Evolutionary conservation across 1,140 invertebrate genomes (phyloP).

Genomic region (Nixonia krombeini): DNA sequence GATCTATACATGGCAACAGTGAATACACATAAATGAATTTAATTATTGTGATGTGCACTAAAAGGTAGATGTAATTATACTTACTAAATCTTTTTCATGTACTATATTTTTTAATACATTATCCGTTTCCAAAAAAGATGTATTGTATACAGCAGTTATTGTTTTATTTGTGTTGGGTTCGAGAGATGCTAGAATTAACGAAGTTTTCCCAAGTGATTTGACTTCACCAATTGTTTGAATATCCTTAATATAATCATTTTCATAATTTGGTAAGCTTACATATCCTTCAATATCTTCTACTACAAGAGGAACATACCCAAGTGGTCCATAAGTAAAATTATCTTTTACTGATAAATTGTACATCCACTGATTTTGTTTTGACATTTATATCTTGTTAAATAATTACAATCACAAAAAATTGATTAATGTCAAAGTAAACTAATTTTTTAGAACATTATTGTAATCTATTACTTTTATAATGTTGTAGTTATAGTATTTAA

Average conservation of each 20-base stretch:
- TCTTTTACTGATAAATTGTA: neutral
- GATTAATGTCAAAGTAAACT: neutral
- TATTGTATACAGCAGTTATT: neutral
- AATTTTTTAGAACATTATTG: neutral
- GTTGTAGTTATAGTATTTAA: no score
- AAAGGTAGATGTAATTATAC: neutral
- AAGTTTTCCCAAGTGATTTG: neutral
- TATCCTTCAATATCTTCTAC: neutral
- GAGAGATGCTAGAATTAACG: neutral
- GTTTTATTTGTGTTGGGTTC: neutral
- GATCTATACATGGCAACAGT: neutral
- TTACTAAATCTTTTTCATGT: neutral
- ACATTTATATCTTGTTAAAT: neutral
- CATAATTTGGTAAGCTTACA: neutral
- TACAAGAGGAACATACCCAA: neutral
- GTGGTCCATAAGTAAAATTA: neutral
- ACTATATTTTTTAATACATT: neutral
- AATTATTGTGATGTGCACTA: neutral
- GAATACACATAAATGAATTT: neutral
- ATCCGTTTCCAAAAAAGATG: neutral
- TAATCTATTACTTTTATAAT: no score
- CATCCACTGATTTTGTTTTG: neutral
- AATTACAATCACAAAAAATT: neutral
- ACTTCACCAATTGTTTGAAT: slow-evolving; percentile 2
- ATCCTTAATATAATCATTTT: neutral